Evolutionary conservation across 1,140 invertebrate genomes (phyloP).

Genomic region (Ditylenchus dipsaci): DNA sequence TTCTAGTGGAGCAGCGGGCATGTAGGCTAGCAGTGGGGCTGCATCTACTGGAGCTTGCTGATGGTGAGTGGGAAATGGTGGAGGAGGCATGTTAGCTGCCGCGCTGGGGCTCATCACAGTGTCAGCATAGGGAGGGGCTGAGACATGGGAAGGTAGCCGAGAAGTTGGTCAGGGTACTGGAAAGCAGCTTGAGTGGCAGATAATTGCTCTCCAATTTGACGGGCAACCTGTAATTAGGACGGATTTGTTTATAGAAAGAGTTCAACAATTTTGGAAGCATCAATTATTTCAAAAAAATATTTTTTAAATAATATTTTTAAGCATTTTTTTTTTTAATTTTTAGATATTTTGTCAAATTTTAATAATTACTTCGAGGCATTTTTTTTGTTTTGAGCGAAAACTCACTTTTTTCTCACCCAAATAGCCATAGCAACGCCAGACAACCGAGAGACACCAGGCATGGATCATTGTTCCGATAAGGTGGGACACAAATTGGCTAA

Average conservation of each 20-base stretch:
- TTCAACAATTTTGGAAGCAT: too few relatives aligned
- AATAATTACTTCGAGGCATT: too few relatives aligned
- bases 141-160: slow-evolving; percentile 25
- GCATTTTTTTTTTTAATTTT: too few relatives aligned
- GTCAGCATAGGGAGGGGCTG: slow-evolving; percentile 51
- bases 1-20: too few relatives aligned
- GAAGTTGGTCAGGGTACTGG: slow-evolving; percentile 52
- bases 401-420: slow-evolving; percentile 53
- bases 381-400: background rate
- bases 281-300: too few relatives aligned
- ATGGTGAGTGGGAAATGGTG: background rate
- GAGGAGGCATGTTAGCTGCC: background rate
- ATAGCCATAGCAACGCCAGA: slow-evolving; percentile 56
- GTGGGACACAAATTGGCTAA: slow-evolving; percentile 46
- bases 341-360: too few relatives aligned
- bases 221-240: slow-evolving; percentile 33
- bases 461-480: slow-evolving; percentile 53
- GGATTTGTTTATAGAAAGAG: background rate
- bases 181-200: slow-evolving; percentile 51
- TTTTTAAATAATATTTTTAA: too few relatives aligned
- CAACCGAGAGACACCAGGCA: slow-evolving; percentile 53
- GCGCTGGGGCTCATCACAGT: background rate
- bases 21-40: background rate
- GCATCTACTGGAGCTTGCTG: background rate
- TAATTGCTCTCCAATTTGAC: slow-evolving; percentile 54